These are phyloP conservation scores for Phrynocephalus vlangalii DNA, from an alignment of 2,797 vertebrate genomes.

Conservation along the genomic window DNA sequence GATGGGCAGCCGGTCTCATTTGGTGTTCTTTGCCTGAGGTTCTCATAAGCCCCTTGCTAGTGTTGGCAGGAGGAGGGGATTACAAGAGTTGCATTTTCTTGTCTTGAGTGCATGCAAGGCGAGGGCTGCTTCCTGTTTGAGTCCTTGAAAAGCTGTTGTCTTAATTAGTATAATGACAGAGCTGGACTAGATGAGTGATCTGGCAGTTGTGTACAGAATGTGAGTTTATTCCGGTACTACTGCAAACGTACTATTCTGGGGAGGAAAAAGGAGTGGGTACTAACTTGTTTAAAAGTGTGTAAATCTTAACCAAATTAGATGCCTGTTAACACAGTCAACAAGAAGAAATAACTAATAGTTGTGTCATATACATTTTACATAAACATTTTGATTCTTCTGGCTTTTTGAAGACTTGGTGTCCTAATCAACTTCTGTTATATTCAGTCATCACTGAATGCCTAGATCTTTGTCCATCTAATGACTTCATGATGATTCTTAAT, in stretches of 20 bases:
- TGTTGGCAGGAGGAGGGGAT: too few species aligned
- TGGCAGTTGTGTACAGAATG: neutral
- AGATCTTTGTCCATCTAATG: constrained; percentile 10
- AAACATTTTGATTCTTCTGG: neutral
- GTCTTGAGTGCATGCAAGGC: neutral
- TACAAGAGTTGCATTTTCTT: too few species aligned
- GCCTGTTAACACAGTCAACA: neutral
- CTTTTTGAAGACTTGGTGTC: neutral
- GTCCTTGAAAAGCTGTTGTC: neutral
- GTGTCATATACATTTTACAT: neutral
- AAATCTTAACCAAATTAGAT: neutral
- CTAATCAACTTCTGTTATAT: neutral
- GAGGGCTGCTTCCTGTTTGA: neutral
- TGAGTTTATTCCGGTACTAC: neutral
- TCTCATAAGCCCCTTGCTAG: too few species aligned
- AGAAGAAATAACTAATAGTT: neutral
- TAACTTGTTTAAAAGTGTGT: neutral
- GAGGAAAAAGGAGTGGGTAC: neutral
- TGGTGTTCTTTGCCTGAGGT: too few species aligned
- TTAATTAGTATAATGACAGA: neutral
- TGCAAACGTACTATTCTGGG: neutral
- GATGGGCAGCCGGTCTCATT: too few species aligned
- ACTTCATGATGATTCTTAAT: neutral
- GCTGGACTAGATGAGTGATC: neutral
- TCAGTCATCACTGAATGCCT: neutral